Evolutionary conservation across 2,113 vertebrate genomes (phyloP).

Genomic region (Tichodroma muraria): DNA sequence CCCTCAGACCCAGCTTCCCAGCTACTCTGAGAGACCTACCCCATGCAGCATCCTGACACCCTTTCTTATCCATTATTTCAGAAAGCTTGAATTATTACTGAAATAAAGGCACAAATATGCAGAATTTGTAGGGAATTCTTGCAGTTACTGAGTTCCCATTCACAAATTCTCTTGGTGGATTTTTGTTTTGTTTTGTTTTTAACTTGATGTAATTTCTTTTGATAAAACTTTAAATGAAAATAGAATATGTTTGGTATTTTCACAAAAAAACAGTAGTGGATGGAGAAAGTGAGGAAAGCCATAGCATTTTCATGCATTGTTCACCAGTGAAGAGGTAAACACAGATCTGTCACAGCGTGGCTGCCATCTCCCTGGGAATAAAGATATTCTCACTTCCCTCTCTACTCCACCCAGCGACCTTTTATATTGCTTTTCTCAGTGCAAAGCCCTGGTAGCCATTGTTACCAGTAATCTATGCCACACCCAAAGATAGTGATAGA

Average conservation of each 20-base stretch:
- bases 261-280: background rate
- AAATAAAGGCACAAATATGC: background rate
- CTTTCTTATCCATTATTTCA: background rate
- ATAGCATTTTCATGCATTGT: background rate
- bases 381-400: background rate
- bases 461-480: background rate
- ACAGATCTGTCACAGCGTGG: accelerated
- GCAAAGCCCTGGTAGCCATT: background rate
- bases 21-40: accelerated
- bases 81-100: background rate
- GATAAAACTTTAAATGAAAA: background rate
- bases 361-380: background rate
- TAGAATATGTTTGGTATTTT: background rate
- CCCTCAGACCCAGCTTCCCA: background rate
- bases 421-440: background rate
- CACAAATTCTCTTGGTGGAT: background rate
- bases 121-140: background rate
- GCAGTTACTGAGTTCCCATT: background rate
- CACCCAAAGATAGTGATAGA: background rate
- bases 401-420: background rate
- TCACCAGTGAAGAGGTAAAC: background rate
- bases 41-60: background rate
- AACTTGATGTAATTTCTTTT: background rate
- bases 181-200: background rate
- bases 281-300: background rate